Evolutionary conservation across 2,797 vertebrate species (phyloP).

Genomic region (Enteromius fasciolatus): DNA sequence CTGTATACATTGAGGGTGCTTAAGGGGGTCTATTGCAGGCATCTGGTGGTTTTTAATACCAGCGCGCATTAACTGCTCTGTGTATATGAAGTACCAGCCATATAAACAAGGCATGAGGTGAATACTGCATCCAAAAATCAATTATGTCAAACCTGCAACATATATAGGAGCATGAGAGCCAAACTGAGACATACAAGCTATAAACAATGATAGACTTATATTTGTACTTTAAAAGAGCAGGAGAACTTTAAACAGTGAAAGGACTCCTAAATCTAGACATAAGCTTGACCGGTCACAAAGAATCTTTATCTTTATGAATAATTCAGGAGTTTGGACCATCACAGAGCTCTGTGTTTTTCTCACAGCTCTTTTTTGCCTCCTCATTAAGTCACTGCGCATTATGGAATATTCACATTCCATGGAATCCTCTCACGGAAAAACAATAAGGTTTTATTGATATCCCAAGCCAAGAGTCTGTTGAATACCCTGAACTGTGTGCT

Average conservation of each 20-base stretch:
- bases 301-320: slow-evolving; percentile 18
- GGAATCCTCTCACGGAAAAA: slow-evolving; percentile 12
- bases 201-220: background rate
- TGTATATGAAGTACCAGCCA: background rate
- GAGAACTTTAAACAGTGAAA: slow-evolving; percentile 14
- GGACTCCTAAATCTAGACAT: slow-evolving; percentile 7
- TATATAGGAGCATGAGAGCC: background rate
- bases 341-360: slow-evolving; percentile 13
- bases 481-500: background rate
- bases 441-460: slow-evolving; percentile 30
- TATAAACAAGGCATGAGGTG: background rate
- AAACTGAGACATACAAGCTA: background rate
- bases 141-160: background rate
- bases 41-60: slow-evolving; percentile 37
- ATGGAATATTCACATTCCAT: slow-evolving; percentile 22
- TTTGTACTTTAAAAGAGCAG: background rate
- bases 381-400: slow-evolving; percentile 27
- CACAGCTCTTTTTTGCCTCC: slow-evolving; percentile 28
- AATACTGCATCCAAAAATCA: background rate
- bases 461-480: background rate
- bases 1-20: slow-evolving; percentile 43
- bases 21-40: slow-evolving; percentile 24
- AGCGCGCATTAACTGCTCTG: background rate
- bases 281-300: background rate
- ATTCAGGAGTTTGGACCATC: slow-evolving; percentile 26